These are phyloP conservation scores for Prorops nasuta DNA, from an alignment of 1,140 invertebrate genomes.

Conservation along the genomic window DNA sequence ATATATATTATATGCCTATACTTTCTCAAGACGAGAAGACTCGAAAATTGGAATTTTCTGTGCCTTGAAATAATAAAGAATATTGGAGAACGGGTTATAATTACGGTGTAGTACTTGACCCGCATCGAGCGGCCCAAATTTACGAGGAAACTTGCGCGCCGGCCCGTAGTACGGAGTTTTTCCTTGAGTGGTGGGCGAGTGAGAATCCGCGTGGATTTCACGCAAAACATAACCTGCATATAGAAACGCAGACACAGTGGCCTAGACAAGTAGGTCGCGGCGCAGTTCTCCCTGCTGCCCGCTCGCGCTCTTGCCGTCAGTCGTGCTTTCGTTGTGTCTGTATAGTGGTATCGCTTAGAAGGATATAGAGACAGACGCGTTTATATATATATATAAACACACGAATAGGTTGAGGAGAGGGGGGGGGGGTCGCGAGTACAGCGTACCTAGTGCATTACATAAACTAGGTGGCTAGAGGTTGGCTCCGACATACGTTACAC, in stretches of 20 bases:
- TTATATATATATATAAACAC: no score
- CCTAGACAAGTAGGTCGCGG: conserved; percentile 52
- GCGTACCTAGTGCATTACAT: conserved; percentile 28
- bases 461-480: conserved; percentile 27
- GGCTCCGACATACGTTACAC: conserved; percentile 15
- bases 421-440: conserved; percentile 6
- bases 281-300: conserved; percentile 39
- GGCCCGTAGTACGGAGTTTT: no score
- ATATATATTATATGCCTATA: no score
- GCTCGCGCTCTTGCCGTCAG: conserved; percentile 25
- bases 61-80: no score
- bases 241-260: conserved; percentile 44
- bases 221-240: conserved; percentile 33
- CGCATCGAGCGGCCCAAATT: no score
- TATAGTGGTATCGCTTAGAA: no score
- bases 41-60: no score
- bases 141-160: no score
- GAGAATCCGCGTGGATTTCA: conserved; percentile 15
- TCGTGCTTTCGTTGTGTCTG: conserved; percentile 10
- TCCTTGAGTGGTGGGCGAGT: not conserved
- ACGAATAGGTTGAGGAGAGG: conserved; percentile 2
- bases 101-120: no score
- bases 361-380: no score
- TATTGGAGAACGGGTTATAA: no score
- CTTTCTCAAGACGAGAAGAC: no score